Conservation (phyloP, 2,797 vertebrate species). For the Pelochelys cantorii region DNA sequence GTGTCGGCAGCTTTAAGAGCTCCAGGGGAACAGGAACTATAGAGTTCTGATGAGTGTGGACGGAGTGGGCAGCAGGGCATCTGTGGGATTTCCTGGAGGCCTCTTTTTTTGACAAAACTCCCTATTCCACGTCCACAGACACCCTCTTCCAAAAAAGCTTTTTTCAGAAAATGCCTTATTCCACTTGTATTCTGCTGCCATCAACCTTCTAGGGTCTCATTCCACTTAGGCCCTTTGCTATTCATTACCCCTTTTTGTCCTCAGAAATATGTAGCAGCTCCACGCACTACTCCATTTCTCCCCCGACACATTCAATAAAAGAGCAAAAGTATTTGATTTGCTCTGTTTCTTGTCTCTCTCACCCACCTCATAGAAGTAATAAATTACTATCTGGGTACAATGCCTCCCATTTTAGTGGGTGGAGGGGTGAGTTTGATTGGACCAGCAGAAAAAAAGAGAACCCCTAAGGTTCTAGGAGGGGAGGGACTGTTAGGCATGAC, state of each 20-base stretch:
- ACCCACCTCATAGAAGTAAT: background rate
- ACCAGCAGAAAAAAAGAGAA: background rate
- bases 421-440: background rate
- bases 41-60: too few species aligned
- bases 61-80: too few species aligned
- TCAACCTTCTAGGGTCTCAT: background rate
- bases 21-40: too few species aligned
- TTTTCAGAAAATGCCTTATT: too few species aligned
- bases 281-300: background rate
- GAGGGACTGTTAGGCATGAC: background rate
- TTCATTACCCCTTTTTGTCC: background rate
- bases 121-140: too few species aligned
- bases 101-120: too few species aligned
- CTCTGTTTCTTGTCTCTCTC: background rate
- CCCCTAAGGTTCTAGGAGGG: background rate
- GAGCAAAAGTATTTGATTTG: background rate
- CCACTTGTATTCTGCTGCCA: background rate
- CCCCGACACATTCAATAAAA: background rate
- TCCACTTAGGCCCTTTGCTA: background rate
- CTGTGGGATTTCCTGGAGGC: too few species aligned
- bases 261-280: background rate
- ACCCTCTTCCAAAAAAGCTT: too few species aligned
- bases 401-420: background rate
- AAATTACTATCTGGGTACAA: background rate
- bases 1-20: too few species aligned